Percentiles rank a stretch among this genome's conserved stretches.
These are phyloP conservation scores for Heliothis subflexa DNA, from an alignment of 1,140 invertebrate genomes.

Conservation along the genomic window DNA sequence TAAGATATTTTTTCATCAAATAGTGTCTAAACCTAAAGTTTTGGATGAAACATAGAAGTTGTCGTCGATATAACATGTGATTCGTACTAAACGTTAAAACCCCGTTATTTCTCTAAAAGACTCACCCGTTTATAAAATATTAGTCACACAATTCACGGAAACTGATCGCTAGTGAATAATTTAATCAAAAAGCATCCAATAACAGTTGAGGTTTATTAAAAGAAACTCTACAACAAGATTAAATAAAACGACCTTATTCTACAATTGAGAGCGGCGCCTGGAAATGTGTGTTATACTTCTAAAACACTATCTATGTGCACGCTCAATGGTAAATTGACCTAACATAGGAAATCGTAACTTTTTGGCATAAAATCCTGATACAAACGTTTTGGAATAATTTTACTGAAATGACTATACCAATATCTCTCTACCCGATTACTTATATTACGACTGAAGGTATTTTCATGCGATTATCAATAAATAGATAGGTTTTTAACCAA, in stretches of 20 bases:
- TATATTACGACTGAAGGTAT: too few species aligned
- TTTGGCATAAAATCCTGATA: too few species aligned
- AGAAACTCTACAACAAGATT: constrained; percentile 1
- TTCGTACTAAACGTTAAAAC: background rate
- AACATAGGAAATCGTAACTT: too few species aligned
- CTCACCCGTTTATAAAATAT: constrained; percentile 24
- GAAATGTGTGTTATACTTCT: background rate
- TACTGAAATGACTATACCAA: too few species aligned
- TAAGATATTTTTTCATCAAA: too few species aligned
- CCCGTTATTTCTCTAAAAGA: constrained; percentile 13
- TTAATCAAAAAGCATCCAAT: constrained; percentile 12
- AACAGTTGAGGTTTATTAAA: constrained; percentile 20
- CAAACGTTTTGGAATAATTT: too few species aligned
- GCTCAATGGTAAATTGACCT: too few species aligned
- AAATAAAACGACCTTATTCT: constrained; percentile 8
- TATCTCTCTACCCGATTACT: too few species aligned
- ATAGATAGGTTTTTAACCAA: too few species aligned
- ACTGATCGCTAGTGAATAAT: constrained; percentile 7
- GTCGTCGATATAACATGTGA: background rate
- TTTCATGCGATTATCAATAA: too few species aligned
- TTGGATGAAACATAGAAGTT: background rate
- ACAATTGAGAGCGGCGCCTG: constrained; percentile 21
- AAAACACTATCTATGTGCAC: background rate
- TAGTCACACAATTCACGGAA: constrained; percentile 19
- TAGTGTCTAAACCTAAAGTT: background rate